These are phyloP conservation scores for Spinus olivaceus DNA, from an alignment of 2,797 vertebrate genomes.

Conservation along the genomic window DNA sequence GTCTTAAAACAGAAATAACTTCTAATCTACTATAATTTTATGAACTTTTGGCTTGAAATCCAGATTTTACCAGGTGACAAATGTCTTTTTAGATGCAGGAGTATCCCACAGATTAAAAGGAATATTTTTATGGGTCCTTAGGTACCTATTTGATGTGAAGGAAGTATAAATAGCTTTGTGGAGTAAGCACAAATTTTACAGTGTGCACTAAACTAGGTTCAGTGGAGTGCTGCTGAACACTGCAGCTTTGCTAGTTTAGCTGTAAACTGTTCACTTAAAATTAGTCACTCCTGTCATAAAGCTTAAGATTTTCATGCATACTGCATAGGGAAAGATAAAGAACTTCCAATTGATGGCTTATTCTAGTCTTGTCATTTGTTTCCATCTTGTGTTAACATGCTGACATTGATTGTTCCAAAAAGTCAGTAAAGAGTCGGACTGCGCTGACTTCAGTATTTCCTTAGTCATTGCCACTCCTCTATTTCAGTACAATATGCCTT, in stretches of 20 bases:
- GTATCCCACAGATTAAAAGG: neutral
- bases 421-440: neutral
- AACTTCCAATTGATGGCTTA: neutral
- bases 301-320: neutral
- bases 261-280: neutral
- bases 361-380: neutral
- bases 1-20: neutral
- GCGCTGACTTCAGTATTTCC: neutral
- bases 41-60: neutral
- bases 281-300: neutral
- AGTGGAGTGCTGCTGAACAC: neutral
- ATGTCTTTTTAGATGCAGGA: neutral
- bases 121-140: neutral
- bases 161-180: neutral
- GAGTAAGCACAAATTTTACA: slow-evolving; percentile 11
- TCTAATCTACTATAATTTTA: neutral
- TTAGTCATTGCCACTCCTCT: neutral
- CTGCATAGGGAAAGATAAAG: neutral
- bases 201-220: neutral
- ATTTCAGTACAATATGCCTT: neutral
- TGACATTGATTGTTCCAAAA: neutral
- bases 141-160: neutral
- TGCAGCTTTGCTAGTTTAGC: neutral
- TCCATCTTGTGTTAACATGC: neutral
- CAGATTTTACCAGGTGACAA: neutral